Conservation (phyloP, 2,113 vertebrate genomes). For the Gallinago undulata region DNA sequence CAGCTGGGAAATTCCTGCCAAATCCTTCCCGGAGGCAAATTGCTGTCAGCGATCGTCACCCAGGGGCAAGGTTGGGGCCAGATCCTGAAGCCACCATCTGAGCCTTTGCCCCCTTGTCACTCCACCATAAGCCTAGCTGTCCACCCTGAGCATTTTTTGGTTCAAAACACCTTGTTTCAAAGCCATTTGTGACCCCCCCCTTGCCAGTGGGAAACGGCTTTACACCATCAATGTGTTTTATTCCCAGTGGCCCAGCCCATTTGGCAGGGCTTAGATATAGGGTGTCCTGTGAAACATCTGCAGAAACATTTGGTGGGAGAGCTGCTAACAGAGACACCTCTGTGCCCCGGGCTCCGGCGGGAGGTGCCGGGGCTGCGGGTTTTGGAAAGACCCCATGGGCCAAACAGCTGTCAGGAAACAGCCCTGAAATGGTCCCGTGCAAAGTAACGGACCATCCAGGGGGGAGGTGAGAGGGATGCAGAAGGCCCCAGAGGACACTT, state of each 20-base stretch:
- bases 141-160: not conserved
- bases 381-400: not conserved
- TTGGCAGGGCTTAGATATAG: not conserved
- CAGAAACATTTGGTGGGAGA: conserved; percentile 2
- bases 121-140: not conserved
- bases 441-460: not conserved
- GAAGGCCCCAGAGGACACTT: not conserved
- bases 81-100: not conserved
- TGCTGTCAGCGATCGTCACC: fast-evolving
- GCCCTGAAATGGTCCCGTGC: not conserved
- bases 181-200: not conserved
- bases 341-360: not conserved
- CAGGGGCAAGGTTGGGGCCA: not conserved
- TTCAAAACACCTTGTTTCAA: not conserved
- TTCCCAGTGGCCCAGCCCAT: not conserved
- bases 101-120: not conserved
- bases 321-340: conserved; percentile 24
- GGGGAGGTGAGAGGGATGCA: not conserved
- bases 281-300: not conserved
- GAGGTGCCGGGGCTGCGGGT: not conserved
- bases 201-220: not conserved
- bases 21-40: not conserved
- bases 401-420: not conserved
- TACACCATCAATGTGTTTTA: not conserved
- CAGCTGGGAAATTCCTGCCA: not conserved